phyloP scores from a whole-genome alignment of 2,888 invertebrate genomes.

The Proisotoma minuta region DNA sequence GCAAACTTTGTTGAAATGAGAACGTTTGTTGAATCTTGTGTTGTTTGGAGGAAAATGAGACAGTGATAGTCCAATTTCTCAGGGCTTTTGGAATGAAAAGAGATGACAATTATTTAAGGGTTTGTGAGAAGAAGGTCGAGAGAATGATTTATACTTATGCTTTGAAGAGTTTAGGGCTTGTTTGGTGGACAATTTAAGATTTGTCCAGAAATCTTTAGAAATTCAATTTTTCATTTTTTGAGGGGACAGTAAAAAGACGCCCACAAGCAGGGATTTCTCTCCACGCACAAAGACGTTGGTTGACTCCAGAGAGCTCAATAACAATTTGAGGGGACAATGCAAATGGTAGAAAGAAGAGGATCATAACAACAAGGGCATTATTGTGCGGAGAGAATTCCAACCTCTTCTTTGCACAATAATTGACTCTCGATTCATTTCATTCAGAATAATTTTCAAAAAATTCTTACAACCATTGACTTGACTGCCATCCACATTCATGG shows the following conservation, averaged over 20 bases:
- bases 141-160: slow-evolving; percentile 13
- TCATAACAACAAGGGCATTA: slow-evolving; percentile 6
- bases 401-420: slow-evolving; percentile 34
- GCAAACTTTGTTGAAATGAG: too few relatives aligned
- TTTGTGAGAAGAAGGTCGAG: not conserved
- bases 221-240: slow-evolving; percentile 3
- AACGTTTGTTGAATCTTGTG: too few relatives aligned
- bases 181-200: not conserved
- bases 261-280: slow-evolving; percentile 7
- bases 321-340: slow-evolving; percentile 10
- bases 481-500: not conserved
- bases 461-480: not conserved
- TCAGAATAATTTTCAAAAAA: slow-evolving; percentile 12
- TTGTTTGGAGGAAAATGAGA: too few relatives aligned
- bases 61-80: too few relatives aligned
- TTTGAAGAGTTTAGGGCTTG: too few relatives aligned
- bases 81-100: too few relatives aligned
- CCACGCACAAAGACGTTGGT: not conserved
- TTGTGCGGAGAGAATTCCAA: slow-evolving; percentile 16
- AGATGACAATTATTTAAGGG: too few relatives aligned
- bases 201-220: slow-evolving; percentile 8
- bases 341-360: slow-evolving; percentile 3
- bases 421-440: slow-evolving; percentile 38
- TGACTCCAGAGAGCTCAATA: slow-evolving; percentile 5
- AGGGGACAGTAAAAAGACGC: slow-evolving; percentile 6